Percentiles rank a stretch among this genome's conserved stretches.
These are phyloP conservation scores for Chelonus formosanus DNA, from an alignment of 2,888 invertebrate species.

Conservation along the genomic window DNA sequence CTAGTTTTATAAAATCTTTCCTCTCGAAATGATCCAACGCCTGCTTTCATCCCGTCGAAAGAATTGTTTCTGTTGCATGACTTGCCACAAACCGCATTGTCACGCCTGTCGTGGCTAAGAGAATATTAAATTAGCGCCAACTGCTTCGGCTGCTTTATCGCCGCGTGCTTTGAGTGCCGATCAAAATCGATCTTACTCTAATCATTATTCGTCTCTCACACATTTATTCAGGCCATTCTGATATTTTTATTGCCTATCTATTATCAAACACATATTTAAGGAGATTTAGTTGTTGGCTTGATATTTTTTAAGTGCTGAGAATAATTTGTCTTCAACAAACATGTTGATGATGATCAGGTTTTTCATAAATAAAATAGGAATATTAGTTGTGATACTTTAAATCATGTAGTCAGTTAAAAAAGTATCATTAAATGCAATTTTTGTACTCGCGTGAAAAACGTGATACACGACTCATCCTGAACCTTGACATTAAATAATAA, in stretches of 20 bases:
- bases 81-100: slow-evolving; percentile 52
- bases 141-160: slow-evolving; percentile 10
- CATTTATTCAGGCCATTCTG: no score
- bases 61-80: slow-evolving; percentile 57
- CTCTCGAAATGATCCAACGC: background rate
- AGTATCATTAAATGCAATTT: slow-evolving; percentile 6
- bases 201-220: slow-evolving; percentile 14
- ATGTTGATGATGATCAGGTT: no score
- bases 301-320: no score
- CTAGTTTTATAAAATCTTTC: no score
- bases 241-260: no score
- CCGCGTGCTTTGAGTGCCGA: slow-evolving; percentile 38
- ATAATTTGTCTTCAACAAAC: no score
- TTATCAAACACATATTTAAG: no score
- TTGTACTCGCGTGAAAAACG: slow-evolving; percentile 21
- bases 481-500: slow-evolving; percentile 28
- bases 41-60: slow-evolving; percentile 39
- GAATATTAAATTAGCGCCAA: slow-evolving; percentile 54
- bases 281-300: no score
- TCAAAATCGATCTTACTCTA: slow-evolving; percentile 33
- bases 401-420: background rate
- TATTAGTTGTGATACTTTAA: background rate
- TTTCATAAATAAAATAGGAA: no score
- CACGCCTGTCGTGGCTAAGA: slow-evolving; percentile 50
- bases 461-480: slow-evolving; percentile 31